These are phyloP conservation scores for Panthera tigris DNA, from an alignment of 2,113 vertebrate genomes.

Conservation along the genomic window DNA sequence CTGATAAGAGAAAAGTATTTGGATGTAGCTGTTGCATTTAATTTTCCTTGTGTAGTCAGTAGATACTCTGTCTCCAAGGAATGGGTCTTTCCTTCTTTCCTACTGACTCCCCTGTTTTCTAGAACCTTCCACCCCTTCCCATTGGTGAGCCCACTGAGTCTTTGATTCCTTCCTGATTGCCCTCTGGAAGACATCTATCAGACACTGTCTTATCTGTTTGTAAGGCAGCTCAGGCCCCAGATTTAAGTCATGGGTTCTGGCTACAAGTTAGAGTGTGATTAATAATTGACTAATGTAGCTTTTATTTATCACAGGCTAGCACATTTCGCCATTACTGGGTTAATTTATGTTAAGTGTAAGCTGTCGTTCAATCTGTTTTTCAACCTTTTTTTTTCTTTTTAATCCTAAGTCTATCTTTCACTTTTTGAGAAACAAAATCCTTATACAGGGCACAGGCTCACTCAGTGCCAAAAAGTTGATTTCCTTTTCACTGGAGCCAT, in stretches of 20 bases:
- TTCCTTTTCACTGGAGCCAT: slow-evolving; percentile 99
- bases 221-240: slow-evolving; percentile 89
- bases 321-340: slow-evolving; percentile 90
- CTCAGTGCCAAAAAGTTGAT: slow-evolving; percentile 99
- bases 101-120: slow-evolving; percentile 81
- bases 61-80: slow-evolving; percentile 80
- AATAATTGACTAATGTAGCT: slow-evolving; percentile 93
- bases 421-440: slow-evolving; percentile 92
- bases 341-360: slow-evolving; percentile 92
- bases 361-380: slow-evolving; percentile 90
- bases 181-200: slow-evolving; percentile 87
- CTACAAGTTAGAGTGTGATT: slow-evolving; percentile 92
- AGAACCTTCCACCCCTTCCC: slow-evolving; percentile 85
- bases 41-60: slow-evolving; percentile 56
- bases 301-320: slow-evolving; percentile 92
- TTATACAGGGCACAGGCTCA: slow-evolving; percentile 94
- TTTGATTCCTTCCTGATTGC: slow-evolving; percentile 87
- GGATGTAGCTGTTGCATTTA: background rate
- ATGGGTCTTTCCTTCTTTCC: slow-evolving; percentile 80
- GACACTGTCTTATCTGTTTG: slow-evolving; percentile 90
- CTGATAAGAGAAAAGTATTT: background rate
- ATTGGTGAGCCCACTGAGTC: slow-evolving; percentile 84
- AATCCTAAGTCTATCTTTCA: slow-evolving; percentile 88
- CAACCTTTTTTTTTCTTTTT: slow-evolving; percentile 77
- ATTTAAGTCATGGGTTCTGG: slow-evolving; percentile 90